Conservation (phyloP, 2,797 vertebrate genomes). For the Cynodonichthys magdalenae region DNA sequence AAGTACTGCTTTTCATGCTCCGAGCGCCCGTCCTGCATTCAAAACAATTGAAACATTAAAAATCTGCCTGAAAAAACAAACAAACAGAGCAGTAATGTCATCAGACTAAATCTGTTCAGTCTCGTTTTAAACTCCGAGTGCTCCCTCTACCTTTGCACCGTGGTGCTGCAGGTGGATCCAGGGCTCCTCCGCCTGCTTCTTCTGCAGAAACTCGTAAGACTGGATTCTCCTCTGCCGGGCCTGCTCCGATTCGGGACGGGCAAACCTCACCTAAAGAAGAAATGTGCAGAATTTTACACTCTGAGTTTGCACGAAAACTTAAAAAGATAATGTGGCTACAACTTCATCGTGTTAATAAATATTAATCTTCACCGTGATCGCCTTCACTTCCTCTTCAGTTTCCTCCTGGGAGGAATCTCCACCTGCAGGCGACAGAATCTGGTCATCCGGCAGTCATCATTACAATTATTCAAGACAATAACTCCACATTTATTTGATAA, state of each 20-base stretch:
- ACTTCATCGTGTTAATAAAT: not conserved
- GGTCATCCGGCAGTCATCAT: not conserved
- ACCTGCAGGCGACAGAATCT: constrained; percentile 73
- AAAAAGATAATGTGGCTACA: not conserved
- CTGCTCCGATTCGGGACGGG: constrained; percentile 94
- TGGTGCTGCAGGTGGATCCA: constrained; percentile 94
- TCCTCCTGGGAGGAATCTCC: constrained; percentile 99
- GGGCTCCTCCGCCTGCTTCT: constrained; percentile 95
- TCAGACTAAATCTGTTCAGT: not conserved
- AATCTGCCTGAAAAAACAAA: not conserved
- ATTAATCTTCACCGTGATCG: constrained; percentile 88
- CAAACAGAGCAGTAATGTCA: not conserved
- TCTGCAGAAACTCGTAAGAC: constrained; percentile 97
- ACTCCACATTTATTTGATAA: too few relatives aligned
- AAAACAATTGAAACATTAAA: constrained; percentile 3
- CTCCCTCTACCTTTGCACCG: constrained; percentile 82
- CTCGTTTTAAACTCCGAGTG: not conserved
- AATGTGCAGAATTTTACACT: not conserved
- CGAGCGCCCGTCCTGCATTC: constrained; percentile 89
- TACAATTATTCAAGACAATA: too few relatives aligned
- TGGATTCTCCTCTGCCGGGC: constrained; percentile 93
- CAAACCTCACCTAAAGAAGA: constrained; percentile 88
- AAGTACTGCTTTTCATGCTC: constrained; percentile 97
- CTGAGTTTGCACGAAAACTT: not conserved
- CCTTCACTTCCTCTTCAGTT: constrained; percentile 94